Base-by-base conservation (phyloP, 2,888 invertebrate genomes). In the Perdita meconis region DNA sequence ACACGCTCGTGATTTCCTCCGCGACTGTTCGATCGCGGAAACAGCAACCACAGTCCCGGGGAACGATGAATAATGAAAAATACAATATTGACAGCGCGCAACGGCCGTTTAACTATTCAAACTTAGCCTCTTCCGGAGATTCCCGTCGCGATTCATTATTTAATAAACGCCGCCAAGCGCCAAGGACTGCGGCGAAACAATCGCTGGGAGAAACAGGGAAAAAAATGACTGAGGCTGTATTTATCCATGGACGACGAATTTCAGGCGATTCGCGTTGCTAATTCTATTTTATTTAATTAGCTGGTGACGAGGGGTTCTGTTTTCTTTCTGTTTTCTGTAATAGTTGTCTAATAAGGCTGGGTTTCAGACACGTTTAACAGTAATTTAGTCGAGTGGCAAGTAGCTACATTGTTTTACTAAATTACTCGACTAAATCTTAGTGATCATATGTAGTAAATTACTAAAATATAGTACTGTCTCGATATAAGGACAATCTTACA, bases 1-100 rank as follows among this genome's bases (percentile, higher is more conserved):
- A 72, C 47, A 6, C 6, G 60, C 61, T 65, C 16, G 13, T 50
- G 64, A 67, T 56, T 68, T 72, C 67, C 51, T 51, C 42, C 40
- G n/a, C 19, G 55, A 40, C 53, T 64, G 61, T 72, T 50, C 72
- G n/a, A 72, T 68, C 78, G 55, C 78, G 56, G 72, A 57, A 72
- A 72, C 72, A 38, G 10, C n/a, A 47, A 19, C 47, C 10, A n/a
- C 34, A 30, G 30, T 16, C 50, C 0, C 55, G 16, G 16, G 12
- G 10, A 12, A 34, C 44, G 26, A 66, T 75, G 65, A 77, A 78
- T 78, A 77, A 71, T 67, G 47, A 78, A 66, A 59, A 57, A 26
- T 40, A 65, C 38, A 57, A 69, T 69, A 76, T 78, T 44, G 78
- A 65, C 78, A 51, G 50, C n/a, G n/a, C 1, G 30, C 42, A 40